Conservation (phyloP, 1,140 invertebrate species). For the Mactra quadrangularis region DNA sequence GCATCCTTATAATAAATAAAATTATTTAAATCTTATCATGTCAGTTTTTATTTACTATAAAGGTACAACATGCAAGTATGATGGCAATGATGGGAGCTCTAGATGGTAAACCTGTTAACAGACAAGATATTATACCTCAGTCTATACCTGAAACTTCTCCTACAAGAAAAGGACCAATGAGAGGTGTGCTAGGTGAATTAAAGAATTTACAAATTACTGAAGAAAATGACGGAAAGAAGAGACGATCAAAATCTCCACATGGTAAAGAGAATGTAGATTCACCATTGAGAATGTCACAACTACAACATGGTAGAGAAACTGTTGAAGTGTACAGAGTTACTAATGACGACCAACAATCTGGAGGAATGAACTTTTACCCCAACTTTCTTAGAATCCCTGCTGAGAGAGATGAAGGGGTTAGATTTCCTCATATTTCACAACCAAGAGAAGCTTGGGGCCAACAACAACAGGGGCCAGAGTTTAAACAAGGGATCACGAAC, state of each 20-base stretch:
- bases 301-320: constrained; percentile 34
- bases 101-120: constrained; percentile 59
- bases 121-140: background rate
- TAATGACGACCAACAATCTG: background rate
- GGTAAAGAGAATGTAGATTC: constrained; percentile 57
- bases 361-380: constrained; percentile 64
- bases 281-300: constrained; percentile 47
- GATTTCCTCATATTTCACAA: constrained; percentile 68
- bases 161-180: constrained; percentile 38
- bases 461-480: constrained; percentile 12
- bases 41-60: too few species aligned
- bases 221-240: constrained; percentile 39
- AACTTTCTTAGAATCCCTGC: constrained; percentile 73
- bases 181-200: constrained; percentile 67
- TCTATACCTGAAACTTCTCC: constrained; percentile 27
- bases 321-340: constrained; percentile 53
- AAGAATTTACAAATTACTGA: constrained; percentile 65
- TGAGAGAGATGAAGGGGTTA: constrained; percentile 67
- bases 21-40: too few species aligned
- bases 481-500: constrained; percentile 29
- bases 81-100: constrained; percentile 81
- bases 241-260: constrained; percentile 41
- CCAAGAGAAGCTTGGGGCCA: constrained; percentile 60
- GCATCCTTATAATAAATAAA: too few species aligned
- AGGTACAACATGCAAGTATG: constrained; percentile 80